Percentiles rank a stretch among this genome's conserved stretches.
Evolutionary conservation across 1,140 invertebrate genomes (phyloP).

Genomic region (Drosophila serrata): DNA sequence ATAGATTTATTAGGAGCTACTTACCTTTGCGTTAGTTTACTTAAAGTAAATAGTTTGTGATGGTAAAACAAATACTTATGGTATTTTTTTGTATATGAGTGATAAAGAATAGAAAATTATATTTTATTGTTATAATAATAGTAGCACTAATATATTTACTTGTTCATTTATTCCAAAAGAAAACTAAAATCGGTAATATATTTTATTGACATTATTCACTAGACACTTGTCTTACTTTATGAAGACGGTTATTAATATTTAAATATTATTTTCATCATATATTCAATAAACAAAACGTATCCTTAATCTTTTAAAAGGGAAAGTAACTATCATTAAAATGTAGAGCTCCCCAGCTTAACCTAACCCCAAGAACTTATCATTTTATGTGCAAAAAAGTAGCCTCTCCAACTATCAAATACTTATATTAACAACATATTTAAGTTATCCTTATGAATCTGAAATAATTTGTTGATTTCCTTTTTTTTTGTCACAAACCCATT

Average conservation of each 20-base stretch:
- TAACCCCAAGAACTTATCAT: background rate
- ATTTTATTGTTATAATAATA: no score
- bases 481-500: constrained; percentile 6
- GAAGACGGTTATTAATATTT: background rate
- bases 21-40: accelerated
- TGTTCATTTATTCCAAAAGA: no score
- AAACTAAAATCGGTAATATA: no score
- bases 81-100: no score
- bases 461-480: constrained; percentile 11
- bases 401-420: background rate
- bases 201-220: background rate
- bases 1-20: background rate
- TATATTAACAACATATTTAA: background rate
- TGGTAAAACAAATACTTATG: no score
- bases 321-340: background rate
- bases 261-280: no score
- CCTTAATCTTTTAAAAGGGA: no score
- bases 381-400: background rate
- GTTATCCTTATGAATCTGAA: constrained; percentile 24
- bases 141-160: no score
- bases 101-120: no score
- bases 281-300: no score
- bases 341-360: background rate
- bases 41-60: background rate
- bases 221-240: background rate